Conservation (phyloP, 2,113 vertebrate species). For the Chaetodon auriga region DNA sequence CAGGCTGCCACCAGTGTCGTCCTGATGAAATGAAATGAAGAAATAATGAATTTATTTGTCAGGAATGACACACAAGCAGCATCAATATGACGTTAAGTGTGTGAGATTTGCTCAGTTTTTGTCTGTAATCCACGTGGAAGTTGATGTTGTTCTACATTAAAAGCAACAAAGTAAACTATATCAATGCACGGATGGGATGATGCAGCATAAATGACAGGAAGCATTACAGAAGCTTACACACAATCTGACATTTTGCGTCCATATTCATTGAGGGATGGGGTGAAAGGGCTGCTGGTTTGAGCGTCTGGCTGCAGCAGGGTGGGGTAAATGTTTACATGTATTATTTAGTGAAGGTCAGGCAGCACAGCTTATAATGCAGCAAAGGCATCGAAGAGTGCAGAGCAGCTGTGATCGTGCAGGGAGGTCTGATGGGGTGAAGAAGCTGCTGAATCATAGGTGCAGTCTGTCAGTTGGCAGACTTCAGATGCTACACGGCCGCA, state of each 20-base stretch:
- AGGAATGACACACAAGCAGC: not conserved
- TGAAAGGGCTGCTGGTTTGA: not conserved
- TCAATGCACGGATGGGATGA: not conserved
- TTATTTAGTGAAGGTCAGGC: constrained; percentile 73
- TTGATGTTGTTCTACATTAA: not conserved
- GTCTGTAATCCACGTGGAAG: not conserved
- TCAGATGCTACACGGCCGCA: not conserved
- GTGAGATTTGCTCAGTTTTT: not conserved
- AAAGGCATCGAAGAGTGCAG: constrained; percentile 41
- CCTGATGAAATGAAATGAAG: not conserved
- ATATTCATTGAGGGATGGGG: not conserved
- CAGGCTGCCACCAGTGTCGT: not conserved
- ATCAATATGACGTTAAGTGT: not conserved
- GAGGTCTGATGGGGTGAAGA: constrained; percentile 58
- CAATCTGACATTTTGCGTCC: not conserved
- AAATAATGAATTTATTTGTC: not conserved
- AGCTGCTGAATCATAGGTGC: constrained; percentile 78
- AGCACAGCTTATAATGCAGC: constrained; percentile 47
- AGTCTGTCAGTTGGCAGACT: constrained; percentile 16
- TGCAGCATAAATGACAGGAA: constrained; percentile 1
- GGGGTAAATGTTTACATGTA: constrained; percentile 62
- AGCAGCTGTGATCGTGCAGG: constrained; percentile 48
- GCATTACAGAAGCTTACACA: not conserved
- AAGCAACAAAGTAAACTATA: not conserved
- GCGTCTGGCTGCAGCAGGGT: constrained; percentile 32